Base-by-base conservation (phyloP, 2,888 invertebrate genomes). In the Leucoptera coffeella region DNA sequence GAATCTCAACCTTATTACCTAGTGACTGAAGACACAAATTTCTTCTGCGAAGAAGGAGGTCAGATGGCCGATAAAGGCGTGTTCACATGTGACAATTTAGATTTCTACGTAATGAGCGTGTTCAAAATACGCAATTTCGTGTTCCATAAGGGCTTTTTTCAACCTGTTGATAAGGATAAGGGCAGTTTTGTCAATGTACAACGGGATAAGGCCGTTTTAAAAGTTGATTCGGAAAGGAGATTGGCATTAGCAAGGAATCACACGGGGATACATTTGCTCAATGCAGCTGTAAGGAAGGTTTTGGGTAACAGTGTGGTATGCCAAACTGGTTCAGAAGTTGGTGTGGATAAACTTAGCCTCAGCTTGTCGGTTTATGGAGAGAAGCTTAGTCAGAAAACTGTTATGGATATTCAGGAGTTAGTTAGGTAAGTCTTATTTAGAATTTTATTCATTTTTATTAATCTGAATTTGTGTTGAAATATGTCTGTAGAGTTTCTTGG, bases 31-130 rank as follows among this genome's bases (percentile, higher is more conserved):
- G 74, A 74, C 39, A 87, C 85, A 19, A 80, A 80, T 51, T 85
- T 87, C 47, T 90, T 84, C 50, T 75, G 78, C 34, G 81, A 82
- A 46, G 80, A 85, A 29, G 90, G 89, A 3, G 90, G 91, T 0
- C 91, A 91, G 45, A 53, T 67, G 2, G 64, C 77, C 1, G 91
- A 91, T 40, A 60, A 46, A 14, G 91, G 90, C 6, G 40, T 43
- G 5, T 56, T 54, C 24, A 57, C 78, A 24, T 37, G 62, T 12
- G 69, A 75, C 20, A 45, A 69, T 27, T 38, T 58, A 1, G 38
- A 50, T 17, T 71, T 86, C 30, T 56, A 73, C 35, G 75, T 90
- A 1, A 51, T 72, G 2, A 61, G 72, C 39, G 78, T 82, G 1
- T 67, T 72, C 32, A 77, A 78, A 49, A 55, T 82, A 12, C 74